phyloP scores from a whole-genome alignment of 2,888 invertebrate genomes.

The Drosophila peninsularis region DNA sequence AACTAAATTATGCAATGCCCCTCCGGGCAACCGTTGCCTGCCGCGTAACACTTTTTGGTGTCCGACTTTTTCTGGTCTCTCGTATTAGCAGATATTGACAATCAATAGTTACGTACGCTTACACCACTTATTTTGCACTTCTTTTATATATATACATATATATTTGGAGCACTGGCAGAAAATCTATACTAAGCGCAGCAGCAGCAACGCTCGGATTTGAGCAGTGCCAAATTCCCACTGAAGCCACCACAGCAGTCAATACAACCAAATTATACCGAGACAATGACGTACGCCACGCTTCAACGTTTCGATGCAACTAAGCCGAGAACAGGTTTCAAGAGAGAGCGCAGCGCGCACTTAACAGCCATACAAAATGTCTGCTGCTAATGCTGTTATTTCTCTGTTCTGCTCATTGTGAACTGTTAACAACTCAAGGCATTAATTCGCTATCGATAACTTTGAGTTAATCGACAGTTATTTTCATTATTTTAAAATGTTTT shows the following conservation, averaged over 20 bases:
- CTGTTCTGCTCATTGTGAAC: conserved; percentile 22
- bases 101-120: conserved; percentile 47
- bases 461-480: not conserved
- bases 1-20: conserved; percentile 54
- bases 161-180: conserved; percentile 34
- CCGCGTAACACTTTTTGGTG: conserved; percentile 35
- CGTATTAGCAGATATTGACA: conserved; percentile 12
- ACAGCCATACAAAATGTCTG: conserved; percentile 85
- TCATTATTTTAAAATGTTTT: not conserved
- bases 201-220: conserved; percentile 33
- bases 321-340: conserved; percentile 55
- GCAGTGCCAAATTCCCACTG: conserved; percentile 35
- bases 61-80: not conserved
- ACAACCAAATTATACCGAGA: conserved; percentile 31
- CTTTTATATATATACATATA: conserved; percentile 20
- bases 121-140: conserved; percentile 29
- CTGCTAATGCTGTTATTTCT: conserved; percentile 10
- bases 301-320: conserved; percentile 55
- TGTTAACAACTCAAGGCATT: conserved; percentile 20
- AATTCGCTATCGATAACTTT: conserved; percentile 2
- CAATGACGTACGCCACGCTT: conserved; percentile 55
- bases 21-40: conserved; percentile 30
- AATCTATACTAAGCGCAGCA: conserved; percentile 58
- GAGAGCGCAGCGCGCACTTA: conserved; percentile 29
- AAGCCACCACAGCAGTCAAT: conserved; percentile 49